Conservation (phyloP, 2,113 vertebrate genomes). For the Fregata magnificens region DNA sequence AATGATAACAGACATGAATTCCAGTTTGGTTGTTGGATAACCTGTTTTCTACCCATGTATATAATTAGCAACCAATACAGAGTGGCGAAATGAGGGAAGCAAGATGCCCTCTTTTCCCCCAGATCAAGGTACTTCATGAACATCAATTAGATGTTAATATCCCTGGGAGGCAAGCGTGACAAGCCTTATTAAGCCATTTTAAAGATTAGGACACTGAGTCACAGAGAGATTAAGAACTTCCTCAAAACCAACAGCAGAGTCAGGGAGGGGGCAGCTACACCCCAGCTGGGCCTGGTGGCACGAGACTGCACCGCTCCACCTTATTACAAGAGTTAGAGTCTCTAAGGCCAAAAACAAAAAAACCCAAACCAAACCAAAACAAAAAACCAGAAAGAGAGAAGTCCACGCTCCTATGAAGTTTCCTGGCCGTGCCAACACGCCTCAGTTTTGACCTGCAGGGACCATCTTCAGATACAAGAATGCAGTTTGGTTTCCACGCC, state of each 20-base stretch:
- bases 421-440: neutral
- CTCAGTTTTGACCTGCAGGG: neutral
- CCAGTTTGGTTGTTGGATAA: neutral
- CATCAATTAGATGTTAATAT: constrained; percentile 49
- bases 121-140: constrained; percentile 9
- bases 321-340: neutral
- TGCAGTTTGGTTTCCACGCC: neutral
- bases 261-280: neutral
- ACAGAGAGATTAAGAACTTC: constrained; percentile 48
- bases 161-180: constrained; percentile 44
- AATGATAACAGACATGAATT: neutral
- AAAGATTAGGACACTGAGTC: constrained; percentile 51
- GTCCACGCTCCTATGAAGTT: accelerated
- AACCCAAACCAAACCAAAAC: no score
- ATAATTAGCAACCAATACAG: neutral
- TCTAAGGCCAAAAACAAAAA: accelerated
- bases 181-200: constrained; percentile 37
- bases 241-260: constrained; percentile 6
- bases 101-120: constrained; percentile 26
- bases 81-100: neutral
- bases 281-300: neutral
- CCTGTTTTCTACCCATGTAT: neutral
- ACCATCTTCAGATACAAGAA: neutral
- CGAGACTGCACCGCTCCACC: neutral
- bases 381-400: accelerated